Evolutionary conservation across 1,140 invertebrate genomes (phyloP).

Genomic region (Brachionus rubens): DNA sequence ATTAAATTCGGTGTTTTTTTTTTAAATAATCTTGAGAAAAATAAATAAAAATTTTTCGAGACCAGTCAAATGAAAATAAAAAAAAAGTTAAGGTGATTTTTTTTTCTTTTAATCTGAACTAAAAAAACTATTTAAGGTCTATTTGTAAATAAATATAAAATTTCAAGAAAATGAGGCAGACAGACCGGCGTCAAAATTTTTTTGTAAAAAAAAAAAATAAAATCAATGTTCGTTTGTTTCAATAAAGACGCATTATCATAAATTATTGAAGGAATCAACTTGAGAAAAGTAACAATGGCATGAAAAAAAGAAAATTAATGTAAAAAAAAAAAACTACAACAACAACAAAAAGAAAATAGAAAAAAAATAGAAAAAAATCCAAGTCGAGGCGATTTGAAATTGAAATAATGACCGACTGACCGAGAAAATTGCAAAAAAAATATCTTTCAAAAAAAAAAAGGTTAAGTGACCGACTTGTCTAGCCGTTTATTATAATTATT

Average conservation of each 20-base stretch:
- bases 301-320: not conserved
- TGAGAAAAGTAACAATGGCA: slow-evolving; percentile 20
- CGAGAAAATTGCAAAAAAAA: slow-evolving; percentile 36
- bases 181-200: slow-evolving; percentile 26
- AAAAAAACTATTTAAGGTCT: not conserved
- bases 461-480: slow-evolving; percentile 44
- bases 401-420: slow-evolving; percentile 43
- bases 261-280: slow-evolving; percentile 38
- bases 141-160: slow-evolving; percentile 13
- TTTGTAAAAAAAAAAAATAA: not conserved
- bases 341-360: not conserved
- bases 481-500: slow-evolving; percentile 42
- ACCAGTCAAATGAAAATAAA: not conserved
- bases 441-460: not conserved
- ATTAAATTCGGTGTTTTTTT: too few relatives aligned
- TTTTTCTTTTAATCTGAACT: not conserved
- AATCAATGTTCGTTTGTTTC: slow-evolving; percentile 31
- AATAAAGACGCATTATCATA: slow-evolving; percentile 30
- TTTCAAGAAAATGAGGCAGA: not conserved
- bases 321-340: not conserved
- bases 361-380: slow-evolving; percentile 34
- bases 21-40: too few relatives aligned
- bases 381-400: slow-evolving; percentile 40
- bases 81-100: slow-evolving; percentile 29
- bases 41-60: too few relatives aligned